Base-by-base conservation (phyloP, 2,797 vertebrate species). In the Champsocephalus esox region DNA sequence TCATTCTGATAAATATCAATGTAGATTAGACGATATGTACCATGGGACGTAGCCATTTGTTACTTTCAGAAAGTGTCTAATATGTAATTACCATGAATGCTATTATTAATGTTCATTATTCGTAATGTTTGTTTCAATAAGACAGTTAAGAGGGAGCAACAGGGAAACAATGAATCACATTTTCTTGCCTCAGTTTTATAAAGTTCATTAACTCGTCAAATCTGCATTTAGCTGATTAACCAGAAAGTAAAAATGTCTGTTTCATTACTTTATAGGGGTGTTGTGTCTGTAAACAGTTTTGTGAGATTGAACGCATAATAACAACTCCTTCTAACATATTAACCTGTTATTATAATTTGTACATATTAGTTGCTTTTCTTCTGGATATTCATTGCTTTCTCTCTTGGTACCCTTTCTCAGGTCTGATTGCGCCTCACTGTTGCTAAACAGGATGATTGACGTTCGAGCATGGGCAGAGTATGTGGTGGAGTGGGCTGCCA, bases 401-500 rank as follows among this genome's bases (percentile, higher is more conserved):
- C 16, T 71, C 4, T 17, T 71, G 41, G 13, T 64, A 0, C 17
- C 52, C 12, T 59, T 24, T 66, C 63, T 64, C 78, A 92, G 90
- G 82, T 88, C 77, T 76, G 80, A 83, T 62, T 57, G 51, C 64
- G 50, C 4, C 51, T 70, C 60, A 34, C 57, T 4, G 3, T 74
- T 70, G 63, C 14, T 67, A 81, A 84, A 60, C 78, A 94, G 90
- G 80, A 99, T 99, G 98, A 93, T 99, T 24, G 97, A 99, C 80
- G 56, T 99, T 65, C 96, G 95, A 90, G 97, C 95, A 41, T 99
- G 98, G 98, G 98, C 98, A 0, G 96, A 97, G 84, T 99, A 99
- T 79, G 90, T 99, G 32, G 98, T 99, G 91, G 97, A 99, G 90
- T 99, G 98, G 98, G 98, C 98, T 79, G 98, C 97, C 81, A 97